Percentiles rank a stretch among this genome's conserved stretches.
These are phyloP conservation scores for Rhagoletis zephyria DNA, from an alignment of 1,140 invertebrate genomes.

Conservation along the genomic window DNA sequence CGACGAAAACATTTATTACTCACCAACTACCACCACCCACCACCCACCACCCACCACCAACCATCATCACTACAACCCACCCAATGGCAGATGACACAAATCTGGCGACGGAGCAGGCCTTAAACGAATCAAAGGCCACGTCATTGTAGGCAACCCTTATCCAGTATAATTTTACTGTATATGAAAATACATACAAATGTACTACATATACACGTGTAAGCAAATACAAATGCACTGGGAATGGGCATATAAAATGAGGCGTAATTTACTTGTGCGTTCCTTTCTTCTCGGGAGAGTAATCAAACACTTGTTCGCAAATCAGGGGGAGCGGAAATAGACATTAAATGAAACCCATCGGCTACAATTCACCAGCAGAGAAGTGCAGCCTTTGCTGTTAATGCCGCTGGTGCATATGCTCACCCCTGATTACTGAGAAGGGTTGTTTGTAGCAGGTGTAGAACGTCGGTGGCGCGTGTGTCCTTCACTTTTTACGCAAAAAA, in stretches of 20 bases:
- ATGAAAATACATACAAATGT: background rate
- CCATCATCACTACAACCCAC: background rate
- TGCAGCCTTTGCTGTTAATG: background rate
- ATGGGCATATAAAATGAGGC: background rate
- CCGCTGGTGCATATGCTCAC: background rate
- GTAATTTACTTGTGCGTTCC: slow-evolving; percentile 3
- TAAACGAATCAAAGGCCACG: background rate
- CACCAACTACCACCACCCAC: background rate
- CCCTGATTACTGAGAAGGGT: background rate
- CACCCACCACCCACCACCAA: background rate
- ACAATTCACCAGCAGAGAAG: background rate
- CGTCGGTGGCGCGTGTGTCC: background rate
- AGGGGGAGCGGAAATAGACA: slow-evolving; percentile 15
- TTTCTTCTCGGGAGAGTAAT: slow-evolving; percentile 31
- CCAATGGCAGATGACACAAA: slow-evolving; percentile 46
- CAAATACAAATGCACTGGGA: background rate
- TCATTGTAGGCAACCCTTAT: slow-evolving; percentile 10
- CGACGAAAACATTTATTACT: background rate
- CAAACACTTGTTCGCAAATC: slow-evolving; percentile 5
- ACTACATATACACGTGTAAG: background rate
- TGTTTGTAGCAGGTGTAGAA: slow-evolving; percentile 26
- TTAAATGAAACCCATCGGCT: slow-evolving; percentile 36
- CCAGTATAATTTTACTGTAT: background rate
- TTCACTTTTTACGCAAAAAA: background rate
- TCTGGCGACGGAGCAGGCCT: background rate